A percentile compares a stretch with the other conserved stretches of the same genome.
Conservation (phyloP, 2,888 invertebrate genomes). For the Ferdinandea cuprea region DNA sequence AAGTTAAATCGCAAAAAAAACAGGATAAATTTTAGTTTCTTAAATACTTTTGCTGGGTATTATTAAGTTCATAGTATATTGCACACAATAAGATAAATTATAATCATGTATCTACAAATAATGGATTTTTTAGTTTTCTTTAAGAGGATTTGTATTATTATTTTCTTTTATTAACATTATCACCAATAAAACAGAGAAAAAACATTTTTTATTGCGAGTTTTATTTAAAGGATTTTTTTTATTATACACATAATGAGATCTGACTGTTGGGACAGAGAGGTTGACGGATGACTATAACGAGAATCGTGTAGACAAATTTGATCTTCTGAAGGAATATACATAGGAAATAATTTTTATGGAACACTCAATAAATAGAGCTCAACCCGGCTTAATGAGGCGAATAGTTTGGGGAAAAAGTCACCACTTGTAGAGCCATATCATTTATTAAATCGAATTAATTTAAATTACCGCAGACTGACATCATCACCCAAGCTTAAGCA, state of each 20-base stretch:
- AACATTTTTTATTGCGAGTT: neutral
- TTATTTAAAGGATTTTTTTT: neutral
- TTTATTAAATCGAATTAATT: too few relatives aligned
- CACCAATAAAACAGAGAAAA: slow-evolving; percentile 20
- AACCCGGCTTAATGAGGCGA: too few relatives aligned
- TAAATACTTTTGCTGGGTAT: slow-evolving; percentile 49
- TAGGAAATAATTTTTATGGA: too few relatives aligned
- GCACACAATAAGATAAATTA: slow-evolving; percentile 70
- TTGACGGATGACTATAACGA: neutral
- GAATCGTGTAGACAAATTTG: neutral
- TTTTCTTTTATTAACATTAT: slow-evolving; percentile 30
- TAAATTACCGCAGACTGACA: too few relatives aligned
- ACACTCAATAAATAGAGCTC: too few relatives aligned
- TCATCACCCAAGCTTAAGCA: too few relatives aligned
- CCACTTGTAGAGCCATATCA: too few relatives aligned
- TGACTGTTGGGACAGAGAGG: neutral
- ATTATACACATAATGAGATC: slow-evolving; percentile 5
- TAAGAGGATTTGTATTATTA: slow-evolving; percentile 7
- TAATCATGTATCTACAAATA: slow-evolving; percentile 67
- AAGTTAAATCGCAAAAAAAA: slow-evolving; percentile 7
- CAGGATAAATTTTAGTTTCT: neutral
- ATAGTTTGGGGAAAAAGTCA: too few relatives aligned
- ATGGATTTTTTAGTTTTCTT: slow-evolving; percentile 26
- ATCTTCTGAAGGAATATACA: too few relatives aligned
- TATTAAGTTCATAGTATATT: slow-evolving; percentile 65